Percentiles rank a stretch among this genome's conserved stretches.
These are phyloP conservation scores for Penaeus japonicus DNA, from an alignment of 1,140 invertebrate genomes.

Conservation along the genomic window DNA sequence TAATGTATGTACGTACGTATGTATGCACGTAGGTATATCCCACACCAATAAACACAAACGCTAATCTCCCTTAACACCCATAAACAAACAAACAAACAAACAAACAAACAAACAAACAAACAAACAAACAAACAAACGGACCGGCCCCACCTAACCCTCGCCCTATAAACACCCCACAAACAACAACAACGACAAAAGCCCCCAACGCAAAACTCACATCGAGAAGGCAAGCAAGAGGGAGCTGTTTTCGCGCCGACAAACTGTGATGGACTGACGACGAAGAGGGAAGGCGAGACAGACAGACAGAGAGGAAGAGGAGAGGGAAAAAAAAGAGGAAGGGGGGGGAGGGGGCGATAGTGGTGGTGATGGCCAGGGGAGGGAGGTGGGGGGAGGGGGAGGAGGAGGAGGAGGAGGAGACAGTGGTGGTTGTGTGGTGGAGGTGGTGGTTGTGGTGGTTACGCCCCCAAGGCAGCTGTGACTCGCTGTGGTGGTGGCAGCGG, in stretches of 20 bases:
- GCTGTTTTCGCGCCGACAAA: not conserved
- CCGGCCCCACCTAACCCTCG: too few relatives aligned
- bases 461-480: too few relatives aligned
- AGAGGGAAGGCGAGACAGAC: not conserved
- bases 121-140: too few relatives aligned
- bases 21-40: too few relatives aligned
- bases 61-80: not conserved
- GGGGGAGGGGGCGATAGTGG: not conserved
- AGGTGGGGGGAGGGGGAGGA: not conserved
- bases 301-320: not conserved
- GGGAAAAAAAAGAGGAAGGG: not conserved
- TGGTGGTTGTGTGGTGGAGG: conserved; percentile 9
- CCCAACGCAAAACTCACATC: too few relatives aligned
- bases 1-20: too few relatives aligned
- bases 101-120: too few relatives aligned
- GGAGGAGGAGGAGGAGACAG: not conserved
- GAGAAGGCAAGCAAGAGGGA: not conserved
- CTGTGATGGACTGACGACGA: too few relatives aligned
- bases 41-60: too few relatives aligned
- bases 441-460: not conserved
- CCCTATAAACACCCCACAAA: too few relatives aligned
- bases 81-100: not conserved
- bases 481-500: not conserved
- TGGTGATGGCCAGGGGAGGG: not conserved
- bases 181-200: too few relatives aligned